Percentiles rank a stretch among this genome's conserved stretches.
Evolutionary conservation across 2,113 vertebrate genomes (phyloP).

Genomic region (Elephantulus edwardii): DNA sequence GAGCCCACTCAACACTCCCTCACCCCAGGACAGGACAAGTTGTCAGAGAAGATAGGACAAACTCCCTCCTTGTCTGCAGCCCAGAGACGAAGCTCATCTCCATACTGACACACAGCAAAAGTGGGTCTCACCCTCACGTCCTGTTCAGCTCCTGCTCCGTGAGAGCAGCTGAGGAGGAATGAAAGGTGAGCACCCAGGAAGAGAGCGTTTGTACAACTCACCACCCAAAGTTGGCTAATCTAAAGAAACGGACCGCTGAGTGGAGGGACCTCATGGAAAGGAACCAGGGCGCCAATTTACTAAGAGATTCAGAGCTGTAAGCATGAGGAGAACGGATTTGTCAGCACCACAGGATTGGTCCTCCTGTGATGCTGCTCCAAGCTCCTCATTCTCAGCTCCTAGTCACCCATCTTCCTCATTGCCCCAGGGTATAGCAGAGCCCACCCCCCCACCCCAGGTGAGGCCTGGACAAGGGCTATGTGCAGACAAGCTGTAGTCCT

Average conservation of each 20-base stretch:
- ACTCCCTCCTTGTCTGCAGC: background rate
- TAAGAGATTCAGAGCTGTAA: background rate
- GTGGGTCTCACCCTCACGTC: background rate
- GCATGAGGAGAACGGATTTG: background rate
- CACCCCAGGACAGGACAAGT: background rate
- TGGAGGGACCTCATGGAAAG: background rate
- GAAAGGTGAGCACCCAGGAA: background rate
- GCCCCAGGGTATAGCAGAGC: background rate
- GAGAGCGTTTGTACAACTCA: background rate
- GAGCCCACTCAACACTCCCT: background rate
- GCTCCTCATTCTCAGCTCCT: background rate
- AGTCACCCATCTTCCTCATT: fast-evolving
- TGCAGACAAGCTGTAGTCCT: background rate
- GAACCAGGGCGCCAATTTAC: background rate
- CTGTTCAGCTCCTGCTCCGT: fast-evolving
- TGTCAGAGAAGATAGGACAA: background rate
- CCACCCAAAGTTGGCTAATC: too few relatives aligned
- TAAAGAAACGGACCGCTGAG: background rate
- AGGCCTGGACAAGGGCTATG: fast-evolving
- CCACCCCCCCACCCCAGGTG: fast-evolving
- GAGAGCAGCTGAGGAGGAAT: background rate
- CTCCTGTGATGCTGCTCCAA: background rate
- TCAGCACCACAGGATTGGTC: background rate
- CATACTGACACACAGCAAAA: background rate
- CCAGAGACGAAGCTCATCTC: background rate